Evolutionary conservation across 2,888 invertebrate genomes (phyloP).

Genomic region (Dendrolimus pini): DNA sequence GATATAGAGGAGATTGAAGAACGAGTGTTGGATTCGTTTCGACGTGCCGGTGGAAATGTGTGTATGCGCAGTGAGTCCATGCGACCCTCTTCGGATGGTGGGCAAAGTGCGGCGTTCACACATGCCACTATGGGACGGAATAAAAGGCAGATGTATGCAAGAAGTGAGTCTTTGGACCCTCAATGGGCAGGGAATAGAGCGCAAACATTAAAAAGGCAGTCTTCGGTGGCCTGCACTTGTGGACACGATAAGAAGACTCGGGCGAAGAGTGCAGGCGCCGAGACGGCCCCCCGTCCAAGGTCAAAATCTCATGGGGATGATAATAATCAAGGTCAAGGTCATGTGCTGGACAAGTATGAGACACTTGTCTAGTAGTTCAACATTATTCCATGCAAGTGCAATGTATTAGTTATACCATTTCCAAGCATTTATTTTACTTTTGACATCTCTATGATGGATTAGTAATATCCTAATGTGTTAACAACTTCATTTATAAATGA

Average conservation of each 20-base stretch:
- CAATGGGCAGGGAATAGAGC: constrained; percentile 50
- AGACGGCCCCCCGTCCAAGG: constrained; percentile 25
- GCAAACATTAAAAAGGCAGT: constrained; percentile 59
- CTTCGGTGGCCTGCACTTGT: constrained; percentile 67
- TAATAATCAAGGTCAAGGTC: constrained; percentile 45
- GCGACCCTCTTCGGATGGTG: constrained; percentile 39
- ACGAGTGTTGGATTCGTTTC: constrained; percentile 60
- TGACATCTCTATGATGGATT: too few species aligned
- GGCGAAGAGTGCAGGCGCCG: constrained; percentile 40
- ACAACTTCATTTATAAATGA: too few species aligned
- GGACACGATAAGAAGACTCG: constrained; percentile 65
- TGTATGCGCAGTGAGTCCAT: constrained; percentile 17
- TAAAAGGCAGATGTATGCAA: constrained; percentile 41
- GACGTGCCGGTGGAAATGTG: constrained; percentile 51
- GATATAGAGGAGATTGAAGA: constrained; percentile 70
- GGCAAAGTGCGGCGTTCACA: constrained; percentile 35
- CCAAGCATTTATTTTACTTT: too few species aligned
- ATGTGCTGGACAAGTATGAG: constrained; percentile 71
- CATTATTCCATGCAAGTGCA: neutral
- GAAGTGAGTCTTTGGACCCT: constrained; percentile 65
- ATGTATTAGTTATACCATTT: too few species aligned
- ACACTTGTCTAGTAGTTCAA: constrained; percentile 54
- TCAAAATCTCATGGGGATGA: constrained; percentile 62
- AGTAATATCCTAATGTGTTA: too few species aligned
- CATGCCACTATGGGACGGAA: constrained; percentile 48